Conservation (phyloP, 2,113 vertebrate species). For the Ancistrus triradiatus region DNA sequence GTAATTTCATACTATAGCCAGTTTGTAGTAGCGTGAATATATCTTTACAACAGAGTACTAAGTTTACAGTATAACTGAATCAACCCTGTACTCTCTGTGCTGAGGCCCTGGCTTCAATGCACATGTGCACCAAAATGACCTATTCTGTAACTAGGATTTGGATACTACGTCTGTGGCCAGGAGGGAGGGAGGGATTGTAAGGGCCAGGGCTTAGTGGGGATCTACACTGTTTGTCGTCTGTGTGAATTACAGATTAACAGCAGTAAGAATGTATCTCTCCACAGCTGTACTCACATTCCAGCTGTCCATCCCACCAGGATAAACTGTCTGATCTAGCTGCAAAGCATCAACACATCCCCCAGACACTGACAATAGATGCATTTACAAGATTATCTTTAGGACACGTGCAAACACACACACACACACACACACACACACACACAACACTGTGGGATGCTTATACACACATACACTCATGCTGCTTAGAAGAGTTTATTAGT, state of each 20-base stretch:
- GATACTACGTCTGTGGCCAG: background rate
- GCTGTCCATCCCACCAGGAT: conserved; percentile 2
- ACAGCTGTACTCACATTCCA: conserved; percentile 37
- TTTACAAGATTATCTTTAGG: conserved; percentile 34
- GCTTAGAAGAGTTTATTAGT: conserved; percentile 41
- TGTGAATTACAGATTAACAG: conserved; percentile 41
- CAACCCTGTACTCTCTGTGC: background rate
- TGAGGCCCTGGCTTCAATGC: background rate
- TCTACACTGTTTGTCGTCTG: conserved; percentile 31
- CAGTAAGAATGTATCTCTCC: conserved; percentile 22
- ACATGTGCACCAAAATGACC: background rate
- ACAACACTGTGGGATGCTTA: background rate
- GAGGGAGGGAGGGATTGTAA: background rate
- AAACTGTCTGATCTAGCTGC: conserved; percentile 1
- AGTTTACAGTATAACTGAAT: background rate
- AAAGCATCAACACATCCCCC: conserved; percentile 12
- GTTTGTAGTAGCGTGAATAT: too few relatives aligned
- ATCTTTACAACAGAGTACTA: too few relatives aligned
- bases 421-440: background rate
- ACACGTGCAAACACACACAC: conserved; percentile 1
- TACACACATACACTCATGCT: conserved; percentile 30
- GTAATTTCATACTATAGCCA: too few relatives aligned
- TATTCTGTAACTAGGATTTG: background rate
- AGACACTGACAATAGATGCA: conserved; percentile 19
- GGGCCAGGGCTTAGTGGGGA: conserved; percentile 11